A percentile compares a stretch with the other conserved stretches of the same genome.
Conservation (phyloP, 2,888 invertebrate genomes). For the Hermodice carunculata region DNA sequence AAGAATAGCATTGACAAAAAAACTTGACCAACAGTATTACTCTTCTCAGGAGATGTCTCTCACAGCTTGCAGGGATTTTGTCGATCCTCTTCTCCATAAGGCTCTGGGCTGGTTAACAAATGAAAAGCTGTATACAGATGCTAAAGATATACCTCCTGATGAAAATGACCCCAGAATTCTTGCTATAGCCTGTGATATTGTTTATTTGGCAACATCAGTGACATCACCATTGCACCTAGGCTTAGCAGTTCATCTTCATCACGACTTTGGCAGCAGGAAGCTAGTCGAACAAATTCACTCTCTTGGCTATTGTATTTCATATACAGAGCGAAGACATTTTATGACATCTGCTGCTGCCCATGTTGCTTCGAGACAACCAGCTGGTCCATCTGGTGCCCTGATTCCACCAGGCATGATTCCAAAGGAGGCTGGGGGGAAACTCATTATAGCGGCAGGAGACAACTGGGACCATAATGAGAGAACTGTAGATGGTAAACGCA, state of each 20-base stretch:
- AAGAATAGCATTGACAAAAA: too few species aligned
- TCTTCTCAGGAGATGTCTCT: too few species aligned
- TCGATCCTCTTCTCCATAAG: constrained; percentile 9
- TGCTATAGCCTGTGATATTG: constrained; percentile 3
- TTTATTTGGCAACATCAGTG: neutral
- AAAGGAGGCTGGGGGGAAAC: constrained; percentile 1
- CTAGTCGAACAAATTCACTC: constrained; percentile 1
- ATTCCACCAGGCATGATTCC: neutral
- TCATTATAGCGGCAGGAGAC: constrained; percentile 6
- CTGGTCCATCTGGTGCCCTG: neutral
- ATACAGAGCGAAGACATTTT: neutral
- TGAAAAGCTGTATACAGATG: neutral
- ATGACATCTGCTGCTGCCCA: neutral
- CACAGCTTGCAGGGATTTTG: neutral
- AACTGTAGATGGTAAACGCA: constrained; percentile 5
- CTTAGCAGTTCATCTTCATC: constrained; percentile 7
- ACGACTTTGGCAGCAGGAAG: neutral
- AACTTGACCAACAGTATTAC: too few species aligned
- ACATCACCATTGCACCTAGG: constrained; percentile 4
- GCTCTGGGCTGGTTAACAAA: constrained; percentile 1
- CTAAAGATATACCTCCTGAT: neutral
- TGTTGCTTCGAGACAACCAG: neutral
- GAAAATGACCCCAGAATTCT: neutral
- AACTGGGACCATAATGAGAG: constrained; percentile 18
- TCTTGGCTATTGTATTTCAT: constrained; percentile 7